Percentiles rank a stretch among this genome's conserved stretches.
phyloP scores from a whole-genome alignment of 2,888 invertebrate species.

The Cataglyphis rosenhaueri region DNA sequence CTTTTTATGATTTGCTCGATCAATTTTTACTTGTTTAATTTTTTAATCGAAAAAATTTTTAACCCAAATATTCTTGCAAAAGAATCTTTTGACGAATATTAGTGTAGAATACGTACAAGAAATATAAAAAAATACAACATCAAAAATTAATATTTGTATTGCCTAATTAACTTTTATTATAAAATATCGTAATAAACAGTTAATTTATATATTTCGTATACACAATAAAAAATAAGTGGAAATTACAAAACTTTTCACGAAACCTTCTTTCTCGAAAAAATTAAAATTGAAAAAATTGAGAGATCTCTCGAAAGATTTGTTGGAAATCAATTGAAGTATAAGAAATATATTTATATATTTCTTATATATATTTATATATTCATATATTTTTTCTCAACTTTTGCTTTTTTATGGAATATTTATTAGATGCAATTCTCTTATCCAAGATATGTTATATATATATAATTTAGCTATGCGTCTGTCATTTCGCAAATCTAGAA shows the following conservation, averaged over 20 bases:
- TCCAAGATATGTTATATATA: conserved; percentile 11
- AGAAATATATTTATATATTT: background rate
- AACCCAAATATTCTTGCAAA: background rate
- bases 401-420: background rate
- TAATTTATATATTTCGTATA: conserved; percentile 8
- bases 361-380: no score
- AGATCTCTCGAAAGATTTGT: background rate
- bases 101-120: background rate
- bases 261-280: background rate
- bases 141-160: conserved; percentile 4
- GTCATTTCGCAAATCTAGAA: conserved; percentile 7
- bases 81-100: background rate
- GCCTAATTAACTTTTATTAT: background rate
- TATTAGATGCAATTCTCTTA: background rate
- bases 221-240: background rate
- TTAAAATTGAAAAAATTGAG: background rate
- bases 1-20: background rate
- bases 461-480: background rate
- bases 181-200: background rate
- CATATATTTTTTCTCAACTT: background rate
- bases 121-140: conserved; percentile 5
- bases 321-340: background rate
- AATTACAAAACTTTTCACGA: background rate
- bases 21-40: background rate
- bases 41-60: background rate